Evolutionary conservation across 2,113 vertebrate species (phyloP), one percentile per base, ranked within the genome.

Genomic region (Oenanthe melanoleuca): DNA sequence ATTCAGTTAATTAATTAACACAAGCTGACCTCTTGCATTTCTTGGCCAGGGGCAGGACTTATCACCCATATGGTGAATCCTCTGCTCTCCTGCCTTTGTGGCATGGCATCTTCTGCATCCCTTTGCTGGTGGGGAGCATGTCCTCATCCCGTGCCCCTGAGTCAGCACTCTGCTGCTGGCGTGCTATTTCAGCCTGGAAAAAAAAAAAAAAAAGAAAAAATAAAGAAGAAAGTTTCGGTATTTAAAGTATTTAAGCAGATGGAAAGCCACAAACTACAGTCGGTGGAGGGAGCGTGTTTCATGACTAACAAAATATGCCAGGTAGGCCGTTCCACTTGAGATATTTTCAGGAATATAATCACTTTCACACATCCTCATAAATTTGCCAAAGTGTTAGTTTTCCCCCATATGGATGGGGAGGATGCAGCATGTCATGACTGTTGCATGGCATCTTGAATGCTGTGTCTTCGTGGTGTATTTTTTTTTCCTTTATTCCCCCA

Each of bases 271-370:
- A 95, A 96, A 95, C 86, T 88, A 71, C 81, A 95, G 95, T 94
- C 94, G 10, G 94, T 59, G 89, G 74, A 93, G 81, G 93, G 91
- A 96, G 93, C 95, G 40, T 95, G 93, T 95, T 95, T 95, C 95
- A 93, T 97, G 97, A 97, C 95, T 96, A 96, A 97, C 95, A 88
- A 81, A 96, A 95, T 96, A 96, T 96, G 95, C 95, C 91, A 96
- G 96, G 93, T 95, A 96, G 95, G 95, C 93, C 56, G 69, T 95
- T 96, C 82, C 85, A 70, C 86, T 91, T 92, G 92, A 95, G 95
- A 94, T 96, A 96, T 96, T 97, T 96, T 96, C 93, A 96, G 94
- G 96, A 95, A 96, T 96, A 85, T 96, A 87, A 96, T 97, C 94
- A 92, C 90, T 97, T 97, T 96, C 95, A 82, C 95, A 96, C 95